These are phyloP conservation scores for Nowickia ferox DNA, from an alignment of 2,888 invertebrate genomes.

Conservation along the genomic window DNA sequence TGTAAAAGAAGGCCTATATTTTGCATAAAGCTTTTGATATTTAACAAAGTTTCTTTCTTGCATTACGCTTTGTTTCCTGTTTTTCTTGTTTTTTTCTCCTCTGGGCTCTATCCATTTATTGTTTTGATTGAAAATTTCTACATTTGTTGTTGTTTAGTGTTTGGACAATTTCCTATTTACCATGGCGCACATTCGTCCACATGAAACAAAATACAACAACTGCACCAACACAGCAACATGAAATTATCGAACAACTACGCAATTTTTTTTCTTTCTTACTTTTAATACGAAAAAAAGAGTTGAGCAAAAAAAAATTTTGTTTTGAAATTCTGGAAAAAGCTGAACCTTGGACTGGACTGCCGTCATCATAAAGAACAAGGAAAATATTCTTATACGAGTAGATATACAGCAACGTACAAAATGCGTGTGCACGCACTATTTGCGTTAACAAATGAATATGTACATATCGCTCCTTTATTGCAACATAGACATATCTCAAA, in stretches of 20 bases:
- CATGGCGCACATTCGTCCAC: slow-evolving; percentile 8
- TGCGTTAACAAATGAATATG: neutral
- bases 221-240: slow-evolving; percentile 1
- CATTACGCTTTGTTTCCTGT: slow-evolving; percentile 47
- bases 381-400: slow-evolving; percentile 25
- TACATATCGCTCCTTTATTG: no score
- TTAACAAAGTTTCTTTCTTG: slow-evolving; percentile 46
- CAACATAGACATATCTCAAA: no score
- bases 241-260: slow-evolving; percentile 65
- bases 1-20: slow-evolving; percentile 36
- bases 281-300: neutral
- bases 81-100: slow-evolving; percentile 27
- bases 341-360: slow-evolving; percentile 43
- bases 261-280: slow-evolving; percentile 37
- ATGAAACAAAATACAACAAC: neutral
- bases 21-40: slow-evolving; percentile 40
- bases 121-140: slow-evolving; percentile 28
- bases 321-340: slow-evolving; percentile 15
- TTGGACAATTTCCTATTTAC: slow-evolving; percentile 53
- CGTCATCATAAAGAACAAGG: slow-evolving; percentile 54
- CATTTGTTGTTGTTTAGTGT: slow-evolving; percentile 20
- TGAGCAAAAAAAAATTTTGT: neutral
- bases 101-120: slow-evolving; percentile 11
- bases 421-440: neutral
- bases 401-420: slow-evolving; percentile 17